These are phyloP conservation scores for Mormyrus lacerda DNA, from an alignment of 2,113 vertebrate genomes.

Conservation along the genomic window DNA sequence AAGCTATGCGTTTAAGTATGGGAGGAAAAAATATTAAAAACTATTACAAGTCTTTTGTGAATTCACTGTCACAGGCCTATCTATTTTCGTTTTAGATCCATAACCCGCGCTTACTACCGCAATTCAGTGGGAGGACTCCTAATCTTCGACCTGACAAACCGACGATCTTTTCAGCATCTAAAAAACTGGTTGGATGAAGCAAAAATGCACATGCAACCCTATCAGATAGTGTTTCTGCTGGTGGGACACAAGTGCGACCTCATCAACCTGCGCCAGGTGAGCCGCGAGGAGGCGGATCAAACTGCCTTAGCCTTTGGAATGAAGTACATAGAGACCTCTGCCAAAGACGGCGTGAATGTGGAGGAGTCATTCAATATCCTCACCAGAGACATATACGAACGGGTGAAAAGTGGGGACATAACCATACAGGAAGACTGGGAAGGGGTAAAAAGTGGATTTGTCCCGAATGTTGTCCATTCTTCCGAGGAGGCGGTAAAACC, in stretches of 20 bases:
- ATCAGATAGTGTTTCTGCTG: conserved; percentile 65
- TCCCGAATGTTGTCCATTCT: conserved; percentile 69
- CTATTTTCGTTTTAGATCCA: conserved; percentile 56
- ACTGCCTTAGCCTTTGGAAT: conserved; percentile 64
- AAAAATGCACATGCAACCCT: conserved; percentile 65
- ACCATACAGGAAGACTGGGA: conserved; percentile 72
- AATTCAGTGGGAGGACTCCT: conserved; percentile 72
- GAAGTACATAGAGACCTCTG: conserved; percentile 72
- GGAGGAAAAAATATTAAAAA: background rate
- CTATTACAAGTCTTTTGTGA: background rate
- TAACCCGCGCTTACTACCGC: conserved; percentile 71
- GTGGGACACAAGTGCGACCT: conserved; percentile 74
- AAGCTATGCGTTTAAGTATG: background rate
- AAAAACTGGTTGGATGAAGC: conserved; percentile 72
- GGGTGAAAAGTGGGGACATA: conserved; percentile 69
- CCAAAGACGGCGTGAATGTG: conserved; percentile 66
- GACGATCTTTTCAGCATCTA: conserved; percentile 68
- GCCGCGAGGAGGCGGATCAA: conserved; percentile 67
- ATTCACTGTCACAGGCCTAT: background rate
- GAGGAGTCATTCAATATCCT: conserved; percentile 71
- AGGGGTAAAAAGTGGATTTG: conserved; percentile 71
- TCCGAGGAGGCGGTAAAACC: conserved; percentile 70
- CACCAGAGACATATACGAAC: conserved; percentile 70
- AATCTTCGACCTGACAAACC: conserved; percentile 71
- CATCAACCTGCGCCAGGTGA: conserved; percentile 60